Evolutionary conservation across 2,113 vertebrate genomes (phyloP).

Genomic region (Trogon surrucura): DNA sequence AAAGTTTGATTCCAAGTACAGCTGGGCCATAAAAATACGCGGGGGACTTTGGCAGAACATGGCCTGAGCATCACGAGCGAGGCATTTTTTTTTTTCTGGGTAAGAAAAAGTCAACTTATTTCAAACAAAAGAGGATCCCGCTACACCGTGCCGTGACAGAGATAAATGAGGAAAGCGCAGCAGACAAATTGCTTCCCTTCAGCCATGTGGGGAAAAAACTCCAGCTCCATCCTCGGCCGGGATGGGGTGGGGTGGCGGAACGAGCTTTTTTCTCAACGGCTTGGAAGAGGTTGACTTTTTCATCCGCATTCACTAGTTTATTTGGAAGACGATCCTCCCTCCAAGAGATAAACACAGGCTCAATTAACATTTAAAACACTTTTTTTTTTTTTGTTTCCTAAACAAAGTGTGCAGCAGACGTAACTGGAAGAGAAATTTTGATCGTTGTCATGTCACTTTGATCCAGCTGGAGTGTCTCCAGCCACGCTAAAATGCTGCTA

Average conservation of each 20-base stretch:
- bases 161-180: background rate
- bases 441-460: constrained; percentile 42
- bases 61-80: accelerated
- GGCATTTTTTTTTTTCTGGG: background rate
- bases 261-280: background rate
- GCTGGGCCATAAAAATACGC: background rate
- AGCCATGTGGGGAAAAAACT: background rate
- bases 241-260: background rate
- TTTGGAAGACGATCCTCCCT: constrained; percentile 50
- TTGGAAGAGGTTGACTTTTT: background rate
- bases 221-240: background rate
- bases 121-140: background rate
- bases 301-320: background rate
- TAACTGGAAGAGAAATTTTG: constrained; percentile 49
- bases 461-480: constrained; percentile 62
- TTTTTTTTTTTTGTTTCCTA: constrained; percentile 32
- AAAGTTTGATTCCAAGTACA: background rate
- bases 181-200: background rate
- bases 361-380: constrained; percentile 64
- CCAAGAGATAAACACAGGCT: constrained; percentile 49
- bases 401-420: constrained; percentile 44
- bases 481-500: constrained; percentile 46
- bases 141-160: background rate
- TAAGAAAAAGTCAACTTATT: background rate
- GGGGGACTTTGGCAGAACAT: accelerated